phyloP scores from a whole-genome alignment of 2,888 invertebrate genomes.

The Drosophila conformis region DNA sequence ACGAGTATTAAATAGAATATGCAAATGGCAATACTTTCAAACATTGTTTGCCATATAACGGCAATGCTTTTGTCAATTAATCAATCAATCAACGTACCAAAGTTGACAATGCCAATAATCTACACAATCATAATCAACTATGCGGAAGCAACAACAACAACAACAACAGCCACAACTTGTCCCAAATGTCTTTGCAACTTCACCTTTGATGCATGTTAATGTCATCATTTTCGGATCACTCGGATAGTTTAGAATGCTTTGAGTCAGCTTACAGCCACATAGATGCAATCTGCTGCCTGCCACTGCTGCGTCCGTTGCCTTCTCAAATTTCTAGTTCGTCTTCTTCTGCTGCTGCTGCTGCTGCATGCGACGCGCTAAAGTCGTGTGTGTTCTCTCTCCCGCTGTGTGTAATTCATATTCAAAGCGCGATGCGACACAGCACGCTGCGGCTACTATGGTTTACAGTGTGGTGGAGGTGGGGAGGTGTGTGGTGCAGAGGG shows the following conservation, averaged over 20 bases:
- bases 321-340: slow-evolving; percentile 3
- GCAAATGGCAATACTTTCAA: slow-evolving; percentile 46
- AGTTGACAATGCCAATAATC: slow-evolving; percentile 39
- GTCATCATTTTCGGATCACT: slow-evolving; percentile 64
- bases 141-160: slow-evolving; percentile 69
- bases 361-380: slow-evolving; percentile 51
- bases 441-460: slow-evolving; percentile 35
- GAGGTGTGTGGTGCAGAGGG: slow-evolving; percentile 5
- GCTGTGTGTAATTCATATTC: slow-evolving; percentile 75
- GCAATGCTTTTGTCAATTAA: slow-evolving; percentile 82
- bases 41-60: slow-evolving; percentile 66
- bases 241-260: slow-evolving; percentile 62
- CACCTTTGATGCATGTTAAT: slow-evolving; percentile 68
- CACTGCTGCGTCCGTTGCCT: neutral
- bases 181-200: slow-evolving; percentile 45
- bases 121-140: slow-evolving; percentile 43
- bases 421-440: slow-evolving; percentile 64
- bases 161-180: slow-evolving; percentile 55
- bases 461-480: neutral
- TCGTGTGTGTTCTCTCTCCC: slow-evolving; percentile 53
- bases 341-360: slow-evolving; percentile 1
- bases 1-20: slow-evolving; percentile 50
- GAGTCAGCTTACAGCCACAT: slow-evolving; percentile 13
- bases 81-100: slow-evolving; percentile 78
- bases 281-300: neutral